Percentiles rank a stretch among this genome's conserved stretches.
These are phyloP conservation scores for Microchrysa polita DNA, from an alignment of 2,888 invertebrate species.

Conservation along the genomic window DNA sequence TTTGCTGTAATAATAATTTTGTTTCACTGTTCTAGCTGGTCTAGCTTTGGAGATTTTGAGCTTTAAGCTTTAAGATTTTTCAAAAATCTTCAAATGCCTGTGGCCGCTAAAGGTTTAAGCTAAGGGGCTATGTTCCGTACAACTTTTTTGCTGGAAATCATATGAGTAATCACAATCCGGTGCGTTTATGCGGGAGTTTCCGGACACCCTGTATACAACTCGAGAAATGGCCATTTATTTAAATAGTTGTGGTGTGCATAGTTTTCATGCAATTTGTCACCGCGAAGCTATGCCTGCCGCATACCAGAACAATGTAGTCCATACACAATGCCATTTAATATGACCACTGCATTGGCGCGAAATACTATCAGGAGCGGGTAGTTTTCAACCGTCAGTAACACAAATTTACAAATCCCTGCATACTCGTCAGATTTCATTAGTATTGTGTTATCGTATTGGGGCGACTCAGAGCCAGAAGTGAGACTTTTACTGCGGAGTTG, in stretches of 20 bases:
- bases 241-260: conserved; percentile 11
- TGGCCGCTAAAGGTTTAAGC: too few species aligned
- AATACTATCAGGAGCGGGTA: conserved; percentile 1
- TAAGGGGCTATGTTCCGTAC: too few species aligned
- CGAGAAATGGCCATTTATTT: too few species aligned
- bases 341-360: conserved; percentile 41
- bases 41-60: too few species aligned
- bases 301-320: conserved; percentile 1
- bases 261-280: conserved; percentile 30
- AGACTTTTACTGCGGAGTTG: not conserved
- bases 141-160: too few species aligned
- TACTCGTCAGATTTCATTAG: not conserved
- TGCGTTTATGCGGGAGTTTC: too few species aligned
- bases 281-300: not conserved
- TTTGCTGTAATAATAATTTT: too few species aligned
- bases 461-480: not conserved
- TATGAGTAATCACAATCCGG: too few species aligned
- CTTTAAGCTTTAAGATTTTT: too few species aligned
- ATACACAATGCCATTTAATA: conserved; percentile 20
- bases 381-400: not conserved
- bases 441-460: not conserved
- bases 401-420: not conserved
- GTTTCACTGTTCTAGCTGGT: too few species aligned
- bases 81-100: too few species aligned
- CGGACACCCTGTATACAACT: too few species aligned